Evolutionary conservation across 2,113 vertebrate species (phyloP), one percentile per base, ranked within the genome.

Genomic region (Gracilinanus agilis): DNA sequence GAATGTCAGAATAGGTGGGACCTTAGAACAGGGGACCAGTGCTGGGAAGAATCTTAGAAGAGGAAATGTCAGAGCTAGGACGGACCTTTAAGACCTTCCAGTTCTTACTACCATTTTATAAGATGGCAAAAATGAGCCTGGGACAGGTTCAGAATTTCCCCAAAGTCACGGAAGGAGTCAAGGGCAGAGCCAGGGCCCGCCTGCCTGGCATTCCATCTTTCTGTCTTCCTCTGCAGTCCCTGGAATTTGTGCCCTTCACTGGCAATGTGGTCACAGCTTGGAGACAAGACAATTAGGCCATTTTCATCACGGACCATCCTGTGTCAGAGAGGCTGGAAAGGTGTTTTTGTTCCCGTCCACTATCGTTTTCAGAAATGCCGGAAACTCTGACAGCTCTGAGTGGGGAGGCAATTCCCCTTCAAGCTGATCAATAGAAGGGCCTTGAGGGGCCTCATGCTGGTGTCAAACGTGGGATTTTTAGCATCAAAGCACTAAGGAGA

Each of bases 311-410:
- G 95, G 96, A 93, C 94, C 88, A 24, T 61, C 16, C 94, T 89
- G 92, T 96, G 90, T 97, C 96, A 96, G 96, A 90, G 95, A 95
- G 93, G 97, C 95, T 83, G 9, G 94, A 92, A 95, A 90, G 95
- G 88, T 90, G 94, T 96, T 96, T 97, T 97, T 96, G 95, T 95
- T 97, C 55, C 34, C 94, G 97, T 95, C 96, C 96, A 96, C 97
- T 94, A 91, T 96, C 94, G 53, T 97, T 97, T 97, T 96, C 96
- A 96, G 97, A 97, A 97, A 95, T 0, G 89, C 97, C 97, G 53
- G 95, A 88, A 96, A 93, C 24, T 53, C 96, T 95, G 98, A 98
- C 98, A 97, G 97, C 95, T 96, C 96, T 91, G 96, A 98, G 98
- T 55, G 2, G 92, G 88, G 0, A 55, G 24, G 96, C 93, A 88